Percentiles rank a stretch among this genome's conserved stretches.
Evolutionary conservation across 2,888 invertebrate species (phyloP).

Genomic region (Melinaea marsaeus): DNA sequence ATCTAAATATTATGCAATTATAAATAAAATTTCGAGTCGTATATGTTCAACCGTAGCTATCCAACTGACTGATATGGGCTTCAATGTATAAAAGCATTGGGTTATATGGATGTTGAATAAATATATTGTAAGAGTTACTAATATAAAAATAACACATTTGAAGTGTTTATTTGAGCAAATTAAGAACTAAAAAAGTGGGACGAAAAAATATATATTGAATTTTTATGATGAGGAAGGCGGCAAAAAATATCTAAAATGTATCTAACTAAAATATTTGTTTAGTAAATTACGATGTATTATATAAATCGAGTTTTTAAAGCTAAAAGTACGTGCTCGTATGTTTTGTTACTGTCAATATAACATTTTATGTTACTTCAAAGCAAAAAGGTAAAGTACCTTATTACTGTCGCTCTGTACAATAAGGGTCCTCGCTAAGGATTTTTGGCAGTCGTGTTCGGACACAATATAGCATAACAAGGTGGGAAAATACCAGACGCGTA

Average conservation of each 20-base stretch:
- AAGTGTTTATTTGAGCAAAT: no score
- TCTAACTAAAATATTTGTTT: neutral
- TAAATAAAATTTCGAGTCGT: no score
- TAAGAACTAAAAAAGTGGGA: no score
- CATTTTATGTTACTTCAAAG: slow-evolving; percentile 11
- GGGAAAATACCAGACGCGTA: slow-evolving; percentile 4
- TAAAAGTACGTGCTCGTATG: slow-evolving; percentile 2
- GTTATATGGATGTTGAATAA: no score
- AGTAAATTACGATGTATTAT: neutral
- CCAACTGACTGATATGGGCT: no score
- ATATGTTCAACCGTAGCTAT: no score
- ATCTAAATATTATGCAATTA: no score
- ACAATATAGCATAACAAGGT: slow-evolving; percentile 26
- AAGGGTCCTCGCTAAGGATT: slow-evolving; percentile 17
- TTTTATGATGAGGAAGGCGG: no score
- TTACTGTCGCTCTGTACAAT: slow-evolving; percentile 21
- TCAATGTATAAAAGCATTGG: no score
- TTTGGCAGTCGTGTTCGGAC: slow-evolving; percentile 15
- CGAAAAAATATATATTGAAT: no score
- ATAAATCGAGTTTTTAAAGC: neutral
- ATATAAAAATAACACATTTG: no score
- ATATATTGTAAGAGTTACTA: no score
- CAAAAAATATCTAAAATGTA: neutral
- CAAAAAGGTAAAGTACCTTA: slow-evolving; percentile 21
- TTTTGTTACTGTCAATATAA: neutral